Evolutionary conservation across 2,113 vertebrate genomes (phyloP).

Genomic region (Larimichthys polyactis): DNA sequence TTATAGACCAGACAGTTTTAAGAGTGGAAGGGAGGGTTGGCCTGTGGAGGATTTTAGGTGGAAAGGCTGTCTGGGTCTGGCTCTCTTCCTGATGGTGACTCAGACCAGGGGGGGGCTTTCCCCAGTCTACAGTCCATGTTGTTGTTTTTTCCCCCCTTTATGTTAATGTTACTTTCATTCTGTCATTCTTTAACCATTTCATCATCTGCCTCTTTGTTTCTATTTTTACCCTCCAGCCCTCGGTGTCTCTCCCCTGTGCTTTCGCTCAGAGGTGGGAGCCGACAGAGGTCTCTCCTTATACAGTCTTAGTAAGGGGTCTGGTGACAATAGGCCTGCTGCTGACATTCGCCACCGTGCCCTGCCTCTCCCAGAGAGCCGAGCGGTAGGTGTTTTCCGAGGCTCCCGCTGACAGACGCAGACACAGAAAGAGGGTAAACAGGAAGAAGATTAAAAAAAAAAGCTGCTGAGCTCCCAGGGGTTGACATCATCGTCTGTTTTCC

Average conservation of each 20-base stretch:
- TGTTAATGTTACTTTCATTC: constrained; percentile 34
- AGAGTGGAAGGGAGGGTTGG: constrained; percentile 37
- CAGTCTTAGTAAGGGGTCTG: constrained; percentile 55
- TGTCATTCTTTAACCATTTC: constrained; percentile 42
- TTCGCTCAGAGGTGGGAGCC: constrained; percentile 23
- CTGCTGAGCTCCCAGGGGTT: constrained; percentile 23
- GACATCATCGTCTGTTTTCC: constrained; percentile 66
- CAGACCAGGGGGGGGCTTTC: constrained; percentile 56
- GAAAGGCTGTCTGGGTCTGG: constrained; percentile 69
- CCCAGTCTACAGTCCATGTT: constrained; percentile 42
- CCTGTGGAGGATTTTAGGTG: constrained; percentile 26
- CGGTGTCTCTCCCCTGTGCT: constrained; percentile 10
- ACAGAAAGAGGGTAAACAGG: constrained; percentile 73
- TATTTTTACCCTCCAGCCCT: constrained; percentile 11
- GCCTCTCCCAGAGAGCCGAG: constrained; percentile 48
- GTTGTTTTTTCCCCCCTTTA: constrained; percentile 2
- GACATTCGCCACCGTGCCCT: constrained; percentile 30
- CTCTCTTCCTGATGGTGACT: constrained; percentile 71
- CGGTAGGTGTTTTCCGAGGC: constrained; percentile 64
- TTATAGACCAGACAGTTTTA: constrained; percentile 55
- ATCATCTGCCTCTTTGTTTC: constrained; percentile 9
- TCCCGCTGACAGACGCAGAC: constrained; percentile 55
- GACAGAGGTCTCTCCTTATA: constrained; percentile 67
- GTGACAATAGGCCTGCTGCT: constrained; percentile 63
- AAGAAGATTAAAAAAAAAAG: constrained; percentile 65